Evolutionary conservation across 2,888 invertebrate genomes (phyloP).

Genomic region (Sinelater perroti): DNA sequence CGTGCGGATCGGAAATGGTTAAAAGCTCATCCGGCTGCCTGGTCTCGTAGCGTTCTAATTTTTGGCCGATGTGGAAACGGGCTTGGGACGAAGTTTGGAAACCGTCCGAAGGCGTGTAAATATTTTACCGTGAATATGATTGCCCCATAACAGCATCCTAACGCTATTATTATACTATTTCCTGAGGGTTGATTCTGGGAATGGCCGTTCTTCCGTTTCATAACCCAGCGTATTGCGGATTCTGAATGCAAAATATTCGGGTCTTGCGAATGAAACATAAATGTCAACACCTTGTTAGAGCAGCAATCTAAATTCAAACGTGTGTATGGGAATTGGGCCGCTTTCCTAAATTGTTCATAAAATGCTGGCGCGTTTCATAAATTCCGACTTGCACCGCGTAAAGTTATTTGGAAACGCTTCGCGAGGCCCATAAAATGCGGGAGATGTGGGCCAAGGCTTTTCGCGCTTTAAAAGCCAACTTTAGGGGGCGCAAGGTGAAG

Average conservation of each 20-base stretch:
- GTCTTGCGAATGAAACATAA: slow-evolving; percentile 26
- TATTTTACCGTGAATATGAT: slow-evolving; percentile 36
- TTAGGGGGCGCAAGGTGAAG: slow-evolving; percentile 7
- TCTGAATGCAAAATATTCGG: slow-evolving; percentile 22
- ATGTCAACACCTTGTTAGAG: slow-evolving; percentile 28
- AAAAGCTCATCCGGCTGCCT: too few species aligned
- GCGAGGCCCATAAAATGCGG: slow-evolving; percentile 4
- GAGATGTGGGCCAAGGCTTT: slow-evolving; percentile 3
- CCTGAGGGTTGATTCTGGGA: slow-evolving; percentile 31
- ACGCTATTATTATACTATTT: slow-evolving; percentile 38
- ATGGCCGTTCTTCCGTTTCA: slow-evolving; percentile 22
- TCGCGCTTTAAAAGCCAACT: slow-evolving; percentile 17
- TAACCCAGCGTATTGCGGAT: slow-evolving; percentile 22
- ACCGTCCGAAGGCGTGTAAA: slow-evolving; percentile 27
- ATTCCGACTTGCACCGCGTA: slow-evolving; percentile 17
- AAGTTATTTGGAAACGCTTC: slow-evolving; percentile 17
- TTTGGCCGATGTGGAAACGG: too few species aligned
- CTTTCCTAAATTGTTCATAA: slow-evolving; percentile 25
- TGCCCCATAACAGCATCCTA: slow-evolving; percentile 37
- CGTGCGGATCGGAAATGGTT: too few species aligned
- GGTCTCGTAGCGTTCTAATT: too few species aligned
- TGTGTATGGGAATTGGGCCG: slow-evolving; percentile 14
- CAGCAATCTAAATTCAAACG: slow-evolving; percentile 28
- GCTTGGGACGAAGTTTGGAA: too few species aligned
- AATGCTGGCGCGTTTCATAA: slow-evolving; percentile 16